Percentiles rank a stretch among this genome's conserved stretches.
Conservation (phyloP, 2,888 invertebrate genomes). For the Selenia dentaria region DNA sequence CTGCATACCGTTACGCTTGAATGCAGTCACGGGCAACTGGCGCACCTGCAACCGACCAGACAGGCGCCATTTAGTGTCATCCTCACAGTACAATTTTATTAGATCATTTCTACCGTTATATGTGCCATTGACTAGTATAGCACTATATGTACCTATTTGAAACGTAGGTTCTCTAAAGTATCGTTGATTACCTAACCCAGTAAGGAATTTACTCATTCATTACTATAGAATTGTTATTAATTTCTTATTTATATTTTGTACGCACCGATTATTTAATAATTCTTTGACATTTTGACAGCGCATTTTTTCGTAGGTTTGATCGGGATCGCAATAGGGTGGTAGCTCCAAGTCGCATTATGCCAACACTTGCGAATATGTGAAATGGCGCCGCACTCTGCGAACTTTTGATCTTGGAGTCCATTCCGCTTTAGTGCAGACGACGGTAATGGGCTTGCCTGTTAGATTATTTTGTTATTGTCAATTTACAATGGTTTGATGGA, state of each 20-base stretch:
- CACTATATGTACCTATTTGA: too few relatives aligned
- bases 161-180: too few relatives aligned
- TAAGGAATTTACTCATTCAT: too few relatives aligned
- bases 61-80: conserved; percentile 51
- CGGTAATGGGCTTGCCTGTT: conserved; percentile 67
- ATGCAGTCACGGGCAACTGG: conserved; percentile 68
- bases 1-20: conserved; percentile 79
- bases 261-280: conserved; percentile 52
- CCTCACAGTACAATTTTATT: too few relatives aligned
- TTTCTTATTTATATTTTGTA: too few relatives aligned
- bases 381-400: conserved; percentile 65
- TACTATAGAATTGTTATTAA: too few relatives aligned
- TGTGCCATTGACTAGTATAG: too few relatives aligned
- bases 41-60: conserved; percentile 74
- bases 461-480: conserved; percentile 12
- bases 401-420: conserved; percentile 73
- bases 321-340: conserved; percentile 54
- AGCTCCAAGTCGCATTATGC: conserved; percentile 55
- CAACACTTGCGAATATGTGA: conserved; percentile 70
- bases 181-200: too few relatives aligned
- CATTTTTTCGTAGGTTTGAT: conserved; percentile 71
- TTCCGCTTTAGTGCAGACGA: conserved; percentile 72
- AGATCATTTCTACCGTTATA: too few relatives aligned
- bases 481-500: too few relatives aligned
- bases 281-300: conserved; percentile 51